These are phyloP conservation scores for Punctoribates punctum DNA, from an alignment of 2,888 invertebrate genomes.

Conservation along the genomic window DNA sequence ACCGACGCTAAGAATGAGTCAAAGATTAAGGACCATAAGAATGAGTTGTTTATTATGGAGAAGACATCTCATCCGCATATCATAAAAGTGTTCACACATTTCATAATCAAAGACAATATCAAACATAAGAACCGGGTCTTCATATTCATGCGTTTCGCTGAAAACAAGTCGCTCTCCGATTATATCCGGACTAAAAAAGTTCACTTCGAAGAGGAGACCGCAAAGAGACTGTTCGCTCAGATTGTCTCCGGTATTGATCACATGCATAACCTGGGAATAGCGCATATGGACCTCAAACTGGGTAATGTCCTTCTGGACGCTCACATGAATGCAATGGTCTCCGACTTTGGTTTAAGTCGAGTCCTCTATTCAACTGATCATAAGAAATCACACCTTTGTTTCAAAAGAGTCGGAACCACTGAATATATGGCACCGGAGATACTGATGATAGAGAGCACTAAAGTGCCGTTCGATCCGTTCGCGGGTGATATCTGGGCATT, in stretches of 20 bases:
- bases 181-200: neutral
- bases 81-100: constrained; percentile 29
- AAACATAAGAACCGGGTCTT: neutral
- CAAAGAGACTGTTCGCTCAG: constrained; percentile 33
- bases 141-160: constrained; percentile 37
- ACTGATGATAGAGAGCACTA: neutral
- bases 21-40: neutral
- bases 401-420: constrained; percentile 32
- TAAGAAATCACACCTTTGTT: no score
- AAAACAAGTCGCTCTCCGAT: constrained; percentile 12
- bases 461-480: constrained; percentile 29
- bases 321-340: constrained; percentile 27
- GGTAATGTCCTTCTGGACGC: constrained; percentile 36
- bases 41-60: constrained; percentile 40
- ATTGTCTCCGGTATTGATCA: constrained; percentile 22
- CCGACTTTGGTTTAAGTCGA: constrained; percentile 42
- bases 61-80: constrained; percentile 40
- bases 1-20: no score
- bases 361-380: no score
- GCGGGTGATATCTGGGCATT: constrained; percentile 41
- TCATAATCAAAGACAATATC: constrained; percentile 8
- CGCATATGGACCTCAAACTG: constrained; percentile 40
- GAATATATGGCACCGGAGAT: constrained; percentile 44
- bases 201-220: neutral
- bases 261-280: constrained; percentile 30